Evolutionary conservation across 2,888 invertebrate genomes (phyloP), one percentile per base, ranked within the genome.

Genomic region (Unio pictorum): DNA sequence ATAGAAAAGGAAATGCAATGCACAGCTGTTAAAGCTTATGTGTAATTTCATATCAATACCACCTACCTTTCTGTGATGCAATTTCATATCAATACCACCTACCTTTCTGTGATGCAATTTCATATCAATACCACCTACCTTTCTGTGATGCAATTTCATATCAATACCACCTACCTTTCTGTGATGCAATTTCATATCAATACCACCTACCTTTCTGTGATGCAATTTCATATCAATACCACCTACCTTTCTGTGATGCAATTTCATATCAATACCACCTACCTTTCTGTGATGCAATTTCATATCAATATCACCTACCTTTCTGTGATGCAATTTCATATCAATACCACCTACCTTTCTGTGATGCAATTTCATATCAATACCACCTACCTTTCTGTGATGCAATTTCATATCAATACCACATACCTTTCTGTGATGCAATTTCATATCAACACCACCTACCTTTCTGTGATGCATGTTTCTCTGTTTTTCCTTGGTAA

Each of bases 401-500:
- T n/a, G 95, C 93, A 86, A 23, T 23, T 23, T 23, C 23, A 23
- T 23, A 23, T 23, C 23, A 23, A 23, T 23, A 59, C 18, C 23
- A 17, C 74, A 73, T 66, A 90, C 96, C 89, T 85, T 83, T 87
- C 67, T 89, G 88, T 62, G 89, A 89, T n/a, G 95, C 93, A 86
- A 23, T 23, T 23, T 23, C 23, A 23, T 23, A 23, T 23, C 23
- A 23, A 23, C 17, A 59, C 18, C 23, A 17, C 74, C 72, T 66
- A 90, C 96, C 89, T 85, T 83, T 87, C 67, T 89, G 88, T 62
- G 89, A 89, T n/a, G 95, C 93, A 86, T 97, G 97, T 84, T 95
- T 94, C 68, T 94, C 93, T 1, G 94, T 91, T 86, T 95, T 93
- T 86, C 95, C 96, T 61, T 94, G 91, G 87, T 96, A 94, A 88